These are phyloP conservation scores for Sitta carolinensis DNA, from an alignment of 2,797 vertebrate genomes.

Conservation along the genomic window DNA sequence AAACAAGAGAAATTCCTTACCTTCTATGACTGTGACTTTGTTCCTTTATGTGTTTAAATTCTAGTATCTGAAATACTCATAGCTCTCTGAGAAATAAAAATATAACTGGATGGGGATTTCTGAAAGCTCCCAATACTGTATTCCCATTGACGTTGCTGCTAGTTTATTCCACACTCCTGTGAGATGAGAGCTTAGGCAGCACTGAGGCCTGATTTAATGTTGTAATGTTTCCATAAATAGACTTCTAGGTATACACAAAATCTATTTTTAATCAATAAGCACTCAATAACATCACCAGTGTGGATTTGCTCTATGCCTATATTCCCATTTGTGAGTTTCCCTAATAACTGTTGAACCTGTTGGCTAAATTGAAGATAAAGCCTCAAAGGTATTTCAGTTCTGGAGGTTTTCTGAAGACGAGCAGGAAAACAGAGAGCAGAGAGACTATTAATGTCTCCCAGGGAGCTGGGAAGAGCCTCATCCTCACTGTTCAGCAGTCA, in stretches of 20 bases:
- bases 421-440: background rate
- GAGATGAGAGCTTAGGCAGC: background rate
- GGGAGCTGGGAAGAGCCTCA: background rate
- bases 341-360: slow-evolving; percentile 12
- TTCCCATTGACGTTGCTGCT: background rate
- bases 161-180: background rate
- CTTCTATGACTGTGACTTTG: background rate
- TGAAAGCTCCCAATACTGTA: background rate
- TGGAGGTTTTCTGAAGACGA: background rate
- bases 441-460: background rate
- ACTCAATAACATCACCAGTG: background rate
- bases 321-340: slow-evolving; percentile 25
- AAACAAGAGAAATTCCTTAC: background rate
- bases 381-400: slow-evolving; percentile 27
- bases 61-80: background rate
- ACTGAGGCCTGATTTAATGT: background rate
- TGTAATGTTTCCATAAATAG: background rate
- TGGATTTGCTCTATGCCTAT: background rate
- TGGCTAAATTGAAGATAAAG: slow-evolving; percentile 34
- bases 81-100: slow-evolving; percentile 12
- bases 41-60: background rate
- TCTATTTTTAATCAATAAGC: slow-evolving; percentile 13
- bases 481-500: background rate
- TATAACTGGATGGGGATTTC: background rate
- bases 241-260: slow-evolving; percentile 10